Percentiles rank a stretch among this genome's conserved stretches.
These are phyloP conservation scores for Bos indicus DNA, from an alignment of 2,113 vertebrate species.

Conservation along the genomic window DNA sequence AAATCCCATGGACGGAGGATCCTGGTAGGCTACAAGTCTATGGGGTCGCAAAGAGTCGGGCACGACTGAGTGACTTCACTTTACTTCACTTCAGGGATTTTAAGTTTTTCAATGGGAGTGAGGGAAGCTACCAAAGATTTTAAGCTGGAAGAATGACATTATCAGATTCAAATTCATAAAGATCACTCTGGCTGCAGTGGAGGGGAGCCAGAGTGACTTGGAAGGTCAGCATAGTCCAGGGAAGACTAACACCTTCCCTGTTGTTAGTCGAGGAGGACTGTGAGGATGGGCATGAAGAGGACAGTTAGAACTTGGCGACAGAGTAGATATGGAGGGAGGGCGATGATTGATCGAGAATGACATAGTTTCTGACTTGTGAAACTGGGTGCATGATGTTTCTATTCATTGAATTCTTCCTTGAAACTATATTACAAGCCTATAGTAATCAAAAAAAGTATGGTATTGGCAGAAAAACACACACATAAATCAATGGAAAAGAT, in stretches of 20 bases:
- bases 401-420: neutral
- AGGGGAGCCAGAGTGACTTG: neutral
- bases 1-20: too few species aligned
- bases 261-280: neutral
- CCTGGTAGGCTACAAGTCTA: too few species aligned
- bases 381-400: neutral
- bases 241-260: neutral
- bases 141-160: neutral
- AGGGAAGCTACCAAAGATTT: neutral
- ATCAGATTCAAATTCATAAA: neutral
- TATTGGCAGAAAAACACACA: neutral
- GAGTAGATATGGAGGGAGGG: neutral
- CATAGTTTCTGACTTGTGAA: neutral
- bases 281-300: neutral
- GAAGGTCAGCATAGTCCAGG: neutral
- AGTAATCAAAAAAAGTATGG: neutral
- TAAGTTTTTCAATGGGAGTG: neutral
- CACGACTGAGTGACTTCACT: too few species aligned
- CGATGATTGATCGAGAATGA: neutral
- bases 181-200: neutral
- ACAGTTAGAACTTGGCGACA: neutral
- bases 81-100: neutral
- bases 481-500: neutral
- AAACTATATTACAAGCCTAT: neutral
- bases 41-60: too few species aligned